Base-by-base conservation (phyloP, 2,797 vertebrate species). In the Garrulus glandarius region DNA sequence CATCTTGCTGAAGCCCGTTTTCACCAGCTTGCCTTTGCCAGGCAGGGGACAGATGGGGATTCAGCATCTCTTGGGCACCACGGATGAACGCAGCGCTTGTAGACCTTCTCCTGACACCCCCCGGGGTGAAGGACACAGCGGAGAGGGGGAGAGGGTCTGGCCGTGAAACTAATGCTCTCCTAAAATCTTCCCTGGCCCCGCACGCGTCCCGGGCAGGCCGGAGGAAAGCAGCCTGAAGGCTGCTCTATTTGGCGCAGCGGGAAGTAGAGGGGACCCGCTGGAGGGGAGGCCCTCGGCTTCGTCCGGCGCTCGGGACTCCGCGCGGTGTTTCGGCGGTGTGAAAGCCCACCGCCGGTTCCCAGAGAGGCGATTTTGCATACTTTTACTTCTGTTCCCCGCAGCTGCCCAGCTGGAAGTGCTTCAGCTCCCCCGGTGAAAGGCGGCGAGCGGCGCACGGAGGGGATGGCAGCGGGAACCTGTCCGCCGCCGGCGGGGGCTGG, bases 61-160 rank as follows among this genome's bases (percentile, higher is more conserved):
- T 32, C 10, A 16, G 44, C 74, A 56, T 36, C 41, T 56, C 59
- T 41, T 2, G 8, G 29, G 69, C 11, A 59, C 16, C 8, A 2
- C 59, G 1, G 71, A 20, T 4, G 41, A 49, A 52, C 7, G 3
- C 22, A 46, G 50, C 0, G 1, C 26, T 63, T 17, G 46, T 2
- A 43, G n/a, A 34, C 20, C 15, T 41, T 26, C 46, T 46, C 30
- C 46, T 8, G 16, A 43, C 19, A 15, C 4, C 18, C 14, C 17
- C 20, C 2, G 10, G 14, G 13, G 11, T 5, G 39, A n/a, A 23
- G 36, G 24, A 53, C 21, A 13, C 44, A 27, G 8, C 27, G 15
- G 2, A 23, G 27, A 29, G 4, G 21, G 17, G 16, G 21, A 92
- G 34, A 52, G 27, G 16, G 26, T 70, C 76, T 32, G 30, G 19